These are phyloP conservation scores for Clitarchus hookeri DNA, from an alignment of 2,888 invertebrate genomes.

Conservation along the genomic window DNA sequence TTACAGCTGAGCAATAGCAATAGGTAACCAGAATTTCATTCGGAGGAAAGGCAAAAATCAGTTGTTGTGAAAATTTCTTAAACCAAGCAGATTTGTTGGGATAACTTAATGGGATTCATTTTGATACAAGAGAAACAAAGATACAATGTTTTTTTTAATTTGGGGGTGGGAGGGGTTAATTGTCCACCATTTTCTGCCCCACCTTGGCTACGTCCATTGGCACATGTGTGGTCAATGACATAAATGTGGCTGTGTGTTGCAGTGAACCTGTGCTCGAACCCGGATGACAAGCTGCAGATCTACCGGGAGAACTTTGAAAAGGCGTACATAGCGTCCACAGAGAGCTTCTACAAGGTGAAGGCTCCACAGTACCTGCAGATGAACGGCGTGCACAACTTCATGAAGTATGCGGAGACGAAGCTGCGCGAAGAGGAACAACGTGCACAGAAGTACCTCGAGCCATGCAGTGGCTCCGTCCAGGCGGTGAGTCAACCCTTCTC, in stretches of 20 bases:
- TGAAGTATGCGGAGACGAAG: slow-evolving; percentile 95
- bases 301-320: slow-evolving; percentile 97
- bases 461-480: slow-evolving; percentile 76
- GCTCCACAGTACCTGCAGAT: slow-evolving; percentile 85
- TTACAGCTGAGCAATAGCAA: too few species aligned
- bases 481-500: slow-evolving; percentile 52
- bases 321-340: slow-evolving; percentile 92
- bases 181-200: too few species aligned
- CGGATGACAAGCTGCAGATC: slow-evolving; percentile 90
- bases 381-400: slow-evolving; percentile 95
- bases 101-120: too few species aligned
- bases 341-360: slow-evolving; percentile 89
- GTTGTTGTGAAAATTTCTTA: too few species aligned
- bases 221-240: too few species aligned
- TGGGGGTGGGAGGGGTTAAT: too few species aligned
- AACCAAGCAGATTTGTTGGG: too few species aligned
- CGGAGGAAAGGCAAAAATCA: too few species aligned
- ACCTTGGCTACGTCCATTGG: too few species aligned
- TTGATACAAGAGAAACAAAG: too few species aligned
- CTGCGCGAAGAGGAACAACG: slow-evolving; percentile 93
- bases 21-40: too few species aligned
- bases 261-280: slow-evolving; percentile 95
- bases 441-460: slow-evolving; percentile 90
- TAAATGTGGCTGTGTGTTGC: slow-evolving; percentile 49
- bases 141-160: too few species aligned